Evolutionary conservation across 2,113 vertebrate species (phyloP).

Genomic region (Turdus rufiventris): DNA sequence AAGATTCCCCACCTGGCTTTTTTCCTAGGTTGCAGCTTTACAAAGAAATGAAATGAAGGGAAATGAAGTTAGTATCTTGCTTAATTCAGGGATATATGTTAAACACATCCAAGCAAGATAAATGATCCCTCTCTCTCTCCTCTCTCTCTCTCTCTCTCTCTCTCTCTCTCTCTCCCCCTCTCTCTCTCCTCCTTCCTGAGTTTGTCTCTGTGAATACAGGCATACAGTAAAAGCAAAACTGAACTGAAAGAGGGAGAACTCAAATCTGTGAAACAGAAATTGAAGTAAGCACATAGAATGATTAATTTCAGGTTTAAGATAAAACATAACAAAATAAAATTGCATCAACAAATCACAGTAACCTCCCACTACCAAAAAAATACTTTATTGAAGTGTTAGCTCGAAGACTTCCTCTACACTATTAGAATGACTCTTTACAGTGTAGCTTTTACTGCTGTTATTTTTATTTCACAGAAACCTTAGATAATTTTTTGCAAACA

Average conservation of each 20-base stretch:
- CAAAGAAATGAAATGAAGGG: constrained; percentile 27
- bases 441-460: neutral
- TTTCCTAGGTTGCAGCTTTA: neutral
- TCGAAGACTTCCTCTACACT: neutral
- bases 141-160: neutral
- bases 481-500: neutral
- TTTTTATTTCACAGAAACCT: neutral
- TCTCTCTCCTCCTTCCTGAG: neutral
- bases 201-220: constrained; percentile 5
- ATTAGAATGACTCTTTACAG: neutral
- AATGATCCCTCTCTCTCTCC: constrained; percentile 13
- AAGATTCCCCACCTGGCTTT: neutral
- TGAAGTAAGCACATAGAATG: constrained; percentile 18
- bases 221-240: constrained; percentile 5
- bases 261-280: neutral
- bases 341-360: neutral
- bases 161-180: neutral
- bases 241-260: neutral
- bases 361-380: neutral
- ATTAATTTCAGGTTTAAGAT: constrained; percentile 16
- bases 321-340: neutral
- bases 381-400: neutral
- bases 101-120: constrained; percentile 40
- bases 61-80: constrained; percentile 52
- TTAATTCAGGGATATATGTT: constrained; percentile 58